Evolutionary conservation across 2,797 vertebrate genomes (phyloP).

Genomic region (Myotis vivesi): DNA sequence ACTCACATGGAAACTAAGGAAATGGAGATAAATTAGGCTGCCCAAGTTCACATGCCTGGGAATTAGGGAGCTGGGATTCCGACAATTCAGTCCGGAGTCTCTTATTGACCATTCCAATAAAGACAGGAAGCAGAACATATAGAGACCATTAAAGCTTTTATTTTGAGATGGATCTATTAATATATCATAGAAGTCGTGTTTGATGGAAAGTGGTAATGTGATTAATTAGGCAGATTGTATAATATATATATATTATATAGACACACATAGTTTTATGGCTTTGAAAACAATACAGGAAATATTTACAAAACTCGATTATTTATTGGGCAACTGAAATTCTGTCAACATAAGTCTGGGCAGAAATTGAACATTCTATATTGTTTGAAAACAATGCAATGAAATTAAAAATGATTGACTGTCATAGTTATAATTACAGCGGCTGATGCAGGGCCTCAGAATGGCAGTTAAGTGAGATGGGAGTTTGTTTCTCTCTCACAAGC

Average conservation of each 20-base stretch:
- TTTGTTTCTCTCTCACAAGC: background rate
- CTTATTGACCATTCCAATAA: background rate
- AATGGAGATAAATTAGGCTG: background rate
- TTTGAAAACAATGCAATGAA: background rate
- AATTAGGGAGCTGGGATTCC: background rate
- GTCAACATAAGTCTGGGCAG: background rate
- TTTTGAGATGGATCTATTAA: constrained; percentile 21
- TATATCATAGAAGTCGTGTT: background rate
- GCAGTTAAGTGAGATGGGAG: background rate
- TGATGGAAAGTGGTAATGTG: background rate
- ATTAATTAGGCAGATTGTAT: background rate
- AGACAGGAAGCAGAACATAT: constrained; percentile 5
- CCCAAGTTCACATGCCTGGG: background rate
- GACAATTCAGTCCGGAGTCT: background rate
- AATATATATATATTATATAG: background rate
- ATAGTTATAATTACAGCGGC: background rate
- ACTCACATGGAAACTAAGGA: background rate
- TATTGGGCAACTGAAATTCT: background rate
- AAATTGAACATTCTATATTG: background rate
- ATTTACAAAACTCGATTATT: background rate
- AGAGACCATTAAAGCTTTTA: constrained; percentile 29
- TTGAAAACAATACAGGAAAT: constrained; percentile 18
- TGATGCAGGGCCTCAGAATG: background rate
- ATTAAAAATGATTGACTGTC: background rate
- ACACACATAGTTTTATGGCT: background rate